Conservation (phyloP, 2,797 vertebrate species). For the Eulemur rubriventer region DNA sequence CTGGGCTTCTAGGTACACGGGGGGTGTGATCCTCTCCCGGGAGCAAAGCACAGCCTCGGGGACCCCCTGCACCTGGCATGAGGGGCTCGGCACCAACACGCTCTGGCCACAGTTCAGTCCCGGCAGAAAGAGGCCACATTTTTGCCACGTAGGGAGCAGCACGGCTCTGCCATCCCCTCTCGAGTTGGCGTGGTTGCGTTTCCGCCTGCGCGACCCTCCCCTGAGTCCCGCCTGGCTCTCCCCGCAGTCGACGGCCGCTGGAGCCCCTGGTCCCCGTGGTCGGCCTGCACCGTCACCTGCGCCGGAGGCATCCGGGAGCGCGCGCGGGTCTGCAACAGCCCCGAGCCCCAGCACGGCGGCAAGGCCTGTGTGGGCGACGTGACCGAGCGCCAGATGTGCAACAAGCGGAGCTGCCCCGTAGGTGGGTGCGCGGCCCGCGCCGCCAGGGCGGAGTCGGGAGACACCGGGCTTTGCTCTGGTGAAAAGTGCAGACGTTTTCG, state of each 20-base stretch:
- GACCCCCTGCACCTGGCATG: neutral
- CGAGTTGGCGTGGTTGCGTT: accelerated
- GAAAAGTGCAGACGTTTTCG: neutral
- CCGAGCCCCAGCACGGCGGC: slow-evolving; percentile 92
- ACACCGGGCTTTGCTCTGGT: neutral
- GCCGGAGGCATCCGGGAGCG: slow-evolving; percentile 93
- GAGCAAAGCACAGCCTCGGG: neutral
- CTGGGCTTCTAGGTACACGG: neutral
- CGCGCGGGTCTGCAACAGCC: slow-evolving; percentile 94
- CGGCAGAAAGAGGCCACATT: neutral
- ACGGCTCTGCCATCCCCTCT: neutral
- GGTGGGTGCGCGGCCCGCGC: slow-evolving; percentile 85
- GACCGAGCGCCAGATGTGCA: slow-evolving; percentile 92
- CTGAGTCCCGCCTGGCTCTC: neutral
- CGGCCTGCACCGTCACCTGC: slow-evolving; percentile 93
- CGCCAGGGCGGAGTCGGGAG: neutral
- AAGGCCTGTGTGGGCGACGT: slow-evolving; percentile 91
- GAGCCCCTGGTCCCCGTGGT: slow-evolving; percentile 99
- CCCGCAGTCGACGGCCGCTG: slow-evolving; percentile 94
- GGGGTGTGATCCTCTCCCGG: no score
- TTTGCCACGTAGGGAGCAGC: neutral
- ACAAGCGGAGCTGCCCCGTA: slow-evolving; percentile 91
- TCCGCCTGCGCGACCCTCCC: accelerated
- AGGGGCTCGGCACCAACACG: neutral
- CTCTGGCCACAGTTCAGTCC: no score